Conservation (phyloP, 2,888 invertebrate species). For the Epiblema foenella region DNA sequence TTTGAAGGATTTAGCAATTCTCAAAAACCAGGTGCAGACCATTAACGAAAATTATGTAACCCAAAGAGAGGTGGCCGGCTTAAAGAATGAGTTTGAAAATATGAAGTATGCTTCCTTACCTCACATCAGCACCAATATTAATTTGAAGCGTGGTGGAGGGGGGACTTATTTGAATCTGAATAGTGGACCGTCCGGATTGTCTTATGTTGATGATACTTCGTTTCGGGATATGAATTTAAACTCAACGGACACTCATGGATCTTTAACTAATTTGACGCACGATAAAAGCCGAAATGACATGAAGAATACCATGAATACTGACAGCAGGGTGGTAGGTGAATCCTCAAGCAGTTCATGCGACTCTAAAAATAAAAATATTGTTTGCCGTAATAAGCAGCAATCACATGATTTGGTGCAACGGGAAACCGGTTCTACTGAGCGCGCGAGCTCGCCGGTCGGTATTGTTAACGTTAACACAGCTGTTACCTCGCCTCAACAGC, state of each 20-base stretch:
- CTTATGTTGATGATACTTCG: neutral
- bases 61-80: neutral
- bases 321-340: neutral
- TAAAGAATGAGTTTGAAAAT: neutral
- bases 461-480: neutral
- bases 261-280: neutral
- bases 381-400: neutral
- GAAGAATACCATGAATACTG: neutral
- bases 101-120: slow-evolving; percentile 9
- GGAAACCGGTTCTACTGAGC: neutral
- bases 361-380: neutral
- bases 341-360: neutral
- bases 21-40: neutral
- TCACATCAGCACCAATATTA: neutral
- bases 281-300: neutral
- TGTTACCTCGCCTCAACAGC: slow-evolving; percentile 1
- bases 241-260: neutral
- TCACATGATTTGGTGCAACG: neutral
- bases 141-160: slow-evolving; percentile 2
- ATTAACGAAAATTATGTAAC: slow-evolving; percentile 10
- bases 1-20: neutral
- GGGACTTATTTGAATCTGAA: neutral
- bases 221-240: neutral
- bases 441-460: neutral
- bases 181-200: neutral